Conservation (phyloP, 2,888 invertebrate genomes). For the Dioctria linearis region DNA sequence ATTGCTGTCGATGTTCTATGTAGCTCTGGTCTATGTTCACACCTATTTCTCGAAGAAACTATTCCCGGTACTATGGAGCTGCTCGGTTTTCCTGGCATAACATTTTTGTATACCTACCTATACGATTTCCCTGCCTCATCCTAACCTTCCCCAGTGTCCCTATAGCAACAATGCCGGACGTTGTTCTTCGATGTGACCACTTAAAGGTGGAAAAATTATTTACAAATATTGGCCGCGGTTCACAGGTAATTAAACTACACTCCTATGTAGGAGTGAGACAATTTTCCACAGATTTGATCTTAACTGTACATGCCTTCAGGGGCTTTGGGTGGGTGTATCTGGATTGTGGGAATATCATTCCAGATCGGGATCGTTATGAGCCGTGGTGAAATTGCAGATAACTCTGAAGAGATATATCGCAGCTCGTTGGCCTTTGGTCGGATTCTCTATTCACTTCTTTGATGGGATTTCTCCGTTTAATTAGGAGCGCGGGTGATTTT, state of each 20-base stretch:
- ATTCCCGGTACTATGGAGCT: constrained; percentile 14
- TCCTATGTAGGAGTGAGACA: constrained; percentile 55
- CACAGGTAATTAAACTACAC: constrained; percentile 54
- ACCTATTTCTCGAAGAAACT: constrained; percentile 52
- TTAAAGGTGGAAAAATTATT: constrained; percentile 53
- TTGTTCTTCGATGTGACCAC: constrained; percentile 37
- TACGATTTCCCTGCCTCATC: constrained; percentile 16
- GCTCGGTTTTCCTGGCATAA: constrained; percentile 15
- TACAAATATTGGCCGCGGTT: constrained; percentile 51
- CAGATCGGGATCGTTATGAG: constrained; percentile 52
- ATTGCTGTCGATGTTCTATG: constrained; percentile 54
- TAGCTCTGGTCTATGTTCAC: constrained; percentile 57
- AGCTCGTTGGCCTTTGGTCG: constrained; percentile 49
- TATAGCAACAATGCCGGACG: constrained; percentile 47
- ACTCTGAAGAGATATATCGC: constrained; percentile 31
- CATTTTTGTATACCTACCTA: not conserved
- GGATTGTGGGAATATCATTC: constrained; percentile 60
- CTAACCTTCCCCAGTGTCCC: constrained; percentile 27
- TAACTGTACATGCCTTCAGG: constrained; percentile 54
- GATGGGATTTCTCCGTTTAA: constrained; percentile 44
- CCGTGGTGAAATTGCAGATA: constrained; percentile 38
- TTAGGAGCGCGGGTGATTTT: constrained; percentile 41
- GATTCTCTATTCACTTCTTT: constrained; percentile 13
- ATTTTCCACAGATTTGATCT: constrained; percentile 51
- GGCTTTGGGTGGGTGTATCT: constrained; percentile 61